phyloP scores from a whole-genome alignment of 2,888 invertebrate genomes.

The Strigamia transsilvanica region DNA sequence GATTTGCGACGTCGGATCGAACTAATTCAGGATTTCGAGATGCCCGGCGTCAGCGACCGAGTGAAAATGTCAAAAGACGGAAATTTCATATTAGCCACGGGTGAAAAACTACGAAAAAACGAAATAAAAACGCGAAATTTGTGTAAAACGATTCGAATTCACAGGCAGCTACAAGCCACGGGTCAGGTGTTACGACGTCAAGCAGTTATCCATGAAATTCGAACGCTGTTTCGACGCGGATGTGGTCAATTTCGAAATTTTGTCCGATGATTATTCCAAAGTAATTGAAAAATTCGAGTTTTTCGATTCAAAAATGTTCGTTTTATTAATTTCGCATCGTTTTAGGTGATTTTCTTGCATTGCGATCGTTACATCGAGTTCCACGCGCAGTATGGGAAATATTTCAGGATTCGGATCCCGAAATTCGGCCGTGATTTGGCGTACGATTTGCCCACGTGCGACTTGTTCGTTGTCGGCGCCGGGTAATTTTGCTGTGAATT shows the following conservation, averaged over 20 bases:
- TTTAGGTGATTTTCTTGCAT: constrained; percentile 87
- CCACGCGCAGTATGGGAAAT: constrained; percentile 91
- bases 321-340: constrained; percentile 54
- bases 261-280: constrained; percentile 97
- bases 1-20: constrained; percentile 91
- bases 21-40: constrained; percentile 98
- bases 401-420: constrained; percentile 89
- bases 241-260: constrained; percentile 88
- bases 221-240: constrained; percentile 97
- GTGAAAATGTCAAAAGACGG: constrained; percentile 88
- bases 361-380: constrained; percentile 93
- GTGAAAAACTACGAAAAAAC: constrained; percentile 65
- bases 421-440: constrained; percentile 94
- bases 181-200: constrained; percentile 94
- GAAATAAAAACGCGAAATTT: neutral
- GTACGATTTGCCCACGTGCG: constrained; percentile 88
- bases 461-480: constrained; percentile 90
- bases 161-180: constrained; percentile 86
- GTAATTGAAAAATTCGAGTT: constrained; percentile 64
- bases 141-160: constrained; percentile 1
- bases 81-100: constrained; percentile 89
- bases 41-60: constrained; percentile 92
- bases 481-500: no score
- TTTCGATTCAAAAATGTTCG: no score
- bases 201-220: constrained; percentile 95